Evolutionary conservation across 2,888 invertebrate genomes (phyloP), one percentile per base, ranked within the genome.

Genomic region (Celastrina argiolus): DNA sequence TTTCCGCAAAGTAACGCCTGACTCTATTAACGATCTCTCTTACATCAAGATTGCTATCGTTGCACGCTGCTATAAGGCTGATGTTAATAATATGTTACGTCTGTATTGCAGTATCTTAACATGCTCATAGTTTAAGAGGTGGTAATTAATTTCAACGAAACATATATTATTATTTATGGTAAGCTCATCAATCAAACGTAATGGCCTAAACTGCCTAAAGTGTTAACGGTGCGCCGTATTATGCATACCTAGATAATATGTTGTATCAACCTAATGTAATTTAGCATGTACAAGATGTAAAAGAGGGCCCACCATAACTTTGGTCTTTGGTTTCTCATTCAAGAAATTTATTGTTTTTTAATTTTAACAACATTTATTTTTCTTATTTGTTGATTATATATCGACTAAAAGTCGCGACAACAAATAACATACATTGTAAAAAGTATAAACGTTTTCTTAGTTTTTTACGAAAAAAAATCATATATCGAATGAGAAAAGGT

Each of bases 101-200:
- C 51, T 22, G 22, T 51, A 51, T 51, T 51, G 51, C 51, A 51
- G 51, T 26, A 51, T 51, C 51, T 22, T 12, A 12, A 51, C 51
- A 14, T 51, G 22, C 51, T 51, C 12, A 22, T 51, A 51, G 51
- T 51, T 12, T 51, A 51, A 10, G 51, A 26, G 5, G 22, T 26
- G 51, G 26, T 12, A 22, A 12, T 26, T 26, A 51, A 18, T 51
- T 1, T 22, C 4, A 45, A 51, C 51, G 51, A 22, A 51, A 51
- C n/a, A 22, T 51, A 51, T 51, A 51, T 22, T 31, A 51, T 22
- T 51, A 51, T 51, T 26, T 26, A 51, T 51, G 22, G 3, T 22
- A 26, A 51, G 22, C 51, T 51, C 51, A 51, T 51, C 51, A 51
- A 51, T 51, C 51, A 51, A 51, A 51, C 51, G 12, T 51, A 51